A percentile compares a stretch with the other conserved stretches of the same genome.
Evolutionary conservation across 2,888 invertebrate species (phyloP).

Genomic region (Acanthosepion lycidas): DNA sequence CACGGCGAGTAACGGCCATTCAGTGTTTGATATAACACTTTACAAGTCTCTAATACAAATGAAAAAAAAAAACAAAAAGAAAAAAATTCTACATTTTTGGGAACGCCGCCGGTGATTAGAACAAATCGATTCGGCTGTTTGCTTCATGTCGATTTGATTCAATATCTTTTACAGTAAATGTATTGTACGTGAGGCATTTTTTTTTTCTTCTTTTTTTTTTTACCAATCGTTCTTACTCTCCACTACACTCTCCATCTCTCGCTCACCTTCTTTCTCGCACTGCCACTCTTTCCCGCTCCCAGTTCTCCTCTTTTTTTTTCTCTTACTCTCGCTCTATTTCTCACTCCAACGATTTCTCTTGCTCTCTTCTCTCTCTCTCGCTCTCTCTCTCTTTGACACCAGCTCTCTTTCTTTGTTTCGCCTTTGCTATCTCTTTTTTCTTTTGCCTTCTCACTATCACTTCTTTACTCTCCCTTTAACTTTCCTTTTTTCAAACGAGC

Average conservation of each 20-base stretch:
- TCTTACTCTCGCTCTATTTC: no score
- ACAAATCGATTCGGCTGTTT: background rate
- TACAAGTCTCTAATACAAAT: background rate
- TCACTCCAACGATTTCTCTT: no score
- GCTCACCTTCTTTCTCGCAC: no score
- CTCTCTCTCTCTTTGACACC: no score
- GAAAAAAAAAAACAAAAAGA: background rate
- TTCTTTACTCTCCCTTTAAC: no score
- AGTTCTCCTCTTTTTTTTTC: no score
- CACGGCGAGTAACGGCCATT: background rate
- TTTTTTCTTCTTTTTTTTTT: background rate
- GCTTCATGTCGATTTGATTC: background rate
- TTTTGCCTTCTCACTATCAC: no score
- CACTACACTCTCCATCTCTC: background rate
- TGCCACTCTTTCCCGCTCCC: no score
- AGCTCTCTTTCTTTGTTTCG: no score
- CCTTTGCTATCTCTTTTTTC: no score
- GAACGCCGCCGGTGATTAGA: background rate
- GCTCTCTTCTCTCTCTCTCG: no score
- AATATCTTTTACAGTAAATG: background rate
- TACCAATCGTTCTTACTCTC: background rate
- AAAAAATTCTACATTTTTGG: background rate
- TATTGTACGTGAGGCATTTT: background rate
- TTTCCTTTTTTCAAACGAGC: no score
- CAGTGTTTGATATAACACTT: background rate